A percentile compares a stretch with the other conserved stretches of the same genome.
Conservation (phyloP, 2,888 invertebrate species). For the Ochlodes sylvanus region DNA sequence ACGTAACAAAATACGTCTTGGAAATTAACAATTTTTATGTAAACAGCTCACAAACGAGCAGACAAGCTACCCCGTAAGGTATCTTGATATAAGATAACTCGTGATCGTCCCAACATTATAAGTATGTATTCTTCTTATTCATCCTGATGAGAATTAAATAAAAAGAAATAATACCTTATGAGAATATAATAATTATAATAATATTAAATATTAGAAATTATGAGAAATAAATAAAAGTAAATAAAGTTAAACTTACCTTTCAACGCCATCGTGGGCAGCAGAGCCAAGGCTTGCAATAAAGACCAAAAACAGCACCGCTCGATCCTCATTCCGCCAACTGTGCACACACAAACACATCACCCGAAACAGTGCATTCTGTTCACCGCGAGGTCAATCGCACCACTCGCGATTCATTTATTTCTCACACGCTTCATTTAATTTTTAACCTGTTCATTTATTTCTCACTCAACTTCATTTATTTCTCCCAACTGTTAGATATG, state of each 20-base stretch:
- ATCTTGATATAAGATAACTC: too few relatives aligned
- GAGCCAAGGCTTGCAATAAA: constrained; percentile 73
- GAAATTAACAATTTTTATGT: too few relatives aligned
- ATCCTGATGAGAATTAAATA: too few relatives aligned
- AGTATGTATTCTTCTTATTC: too few relatives aligned
- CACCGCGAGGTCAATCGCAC: constrained; percentile 49
- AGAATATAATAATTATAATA: too few relatives aligned
- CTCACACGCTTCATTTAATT: constrained; percentile 46
- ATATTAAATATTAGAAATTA: too few relatives aligned
- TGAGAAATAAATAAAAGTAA: not conserved
- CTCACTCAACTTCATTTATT: constrained; percentile 29
- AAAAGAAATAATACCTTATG: too few relatives aligned
- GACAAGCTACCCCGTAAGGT: too few relatives aligned
- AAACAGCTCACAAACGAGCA: too few relatives aligned
- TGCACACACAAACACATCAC: constrained; percentile 60
- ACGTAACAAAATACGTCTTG: too few relatives aligned
- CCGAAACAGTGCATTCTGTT: constrained; percentile 63
- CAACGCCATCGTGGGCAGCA: constrained; percentile 76
- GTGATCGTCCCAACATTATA: too few relatives aligned
- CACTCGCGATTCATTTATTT: constrained; percentile 47
- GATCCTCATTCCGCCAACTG: constrained; percentile 71
- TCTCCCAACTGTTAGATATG: constrained; percentile 9
- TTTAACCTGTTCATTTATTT: constrained; percentile 29
- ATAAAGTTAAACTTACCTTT: constrained; percentile 63
- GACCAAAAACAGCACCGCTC: constrained; percentile 74